Evolutionary conservation across 2,113 vertebrate genomes (phyloP), one percentile per base, ranked within the genome.

Genomic region (Gopherus flavomarginatus): DNA sequence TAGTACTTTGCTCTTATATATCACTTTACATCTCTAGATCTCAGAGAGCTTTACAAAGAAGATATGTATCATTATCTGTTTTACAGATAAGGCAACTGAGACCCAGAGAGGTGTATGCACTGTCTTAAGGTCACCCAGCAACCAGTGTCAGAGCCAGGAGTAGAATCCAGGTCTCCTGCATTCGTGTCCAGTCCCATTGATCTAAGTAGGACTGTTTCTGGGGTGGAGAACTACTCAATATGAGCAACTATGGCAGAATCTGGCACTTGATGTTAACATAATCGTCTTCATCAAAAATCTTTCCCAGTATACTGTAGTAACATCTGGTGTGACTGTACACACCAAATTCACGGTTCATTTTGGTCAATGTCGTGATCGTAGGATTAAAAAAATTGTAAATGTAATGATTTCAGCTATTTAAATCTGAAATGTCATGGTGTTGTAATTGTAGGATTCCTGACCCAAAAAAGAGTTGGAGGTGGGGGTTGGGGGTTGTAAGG

Each of bases 101-200:
- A 38, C 38, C 26, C 42, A 6, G 75, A 47, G 44, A 78, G 75
- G 42, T 27, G n/a, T 38, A 72, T 72, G 38, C 19, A 72, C 65
- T 21, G 62, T 89, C 62, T 85, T 22, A 85, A 86, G 90, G 90
- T 95, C 29, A 89, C 1, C 0, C 27, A 86, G 49, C 38, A n/a
- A 84, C 16, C 94, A 81, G 85, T 72, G 62, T 52, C 31, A 82
- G 89, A 89, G 69, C 85, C 29, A 38, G 75, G 89, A 95, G 86
- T 44, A 88, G 44, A 49, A 21, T 69, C 1, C 1, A 54, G 42
- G 59, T 89, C 80, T 38, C 44, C 69, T 93, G 52, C 1, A 0
- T 35, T 69, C 27, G 29, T 79, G 65, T 65, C 7, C 53, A 54
- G 21, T 89, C 44, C 52, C 69, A 53, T 0, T 47, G 12, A 47